phyloP scores from a whole-genome alignment of 1,140 invertebrate genomes.

The Drosophila nasuta region DNA sequence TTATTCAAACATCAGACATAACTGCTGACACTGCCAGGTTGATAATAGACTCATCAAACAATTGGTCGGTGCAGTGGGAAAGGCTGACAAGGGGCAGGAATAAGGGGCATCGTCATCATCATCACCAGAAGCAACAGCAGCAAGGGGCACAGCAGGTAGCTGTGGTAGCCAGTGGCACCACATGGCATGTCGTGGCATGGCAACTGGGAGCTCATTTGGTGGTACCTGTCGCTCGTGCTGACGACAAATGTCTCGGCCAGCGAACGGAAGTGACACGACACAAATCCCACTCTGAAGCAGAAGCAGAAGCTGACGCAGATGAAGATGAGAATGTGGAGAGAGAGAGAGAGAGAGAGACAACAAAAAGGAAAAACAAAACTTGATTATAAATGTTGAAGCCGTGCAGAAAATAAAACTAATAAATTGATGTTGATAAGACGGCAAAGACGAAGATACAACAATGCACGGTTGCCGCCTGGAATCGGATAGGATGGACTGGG shows the following conservation, averaged over 20 bases:
- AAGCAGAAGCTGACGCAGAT: slow-evolving; percentile 21
- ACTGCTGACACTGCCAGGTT: slow-evolving; percentile 64
- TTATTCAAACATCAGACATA: slow-evolving; percentile 71
- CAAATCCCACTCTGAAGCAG: slow-evolving; percentile 47
- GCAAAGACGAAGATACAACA: not conserved
- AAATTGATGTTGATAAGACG: slow-evolving; percentile 70
- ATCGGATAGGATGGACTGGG: not conserved
- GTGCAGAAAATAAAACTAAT: slow-evolving; percentile 78
- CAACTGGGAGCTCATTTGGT: slow-evolving; percentile 16
- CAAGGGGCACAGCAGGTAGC: slow-evolving; percentile 41
- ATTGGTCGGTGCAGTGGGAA: not conserved
- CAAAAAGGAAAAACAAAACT: slow-evolving; percentile 39
- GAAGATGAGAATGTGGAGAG: not conserved
- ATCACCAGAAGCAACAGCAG: slow-evolving; percentile 5
- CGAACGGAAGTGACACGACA: slow-evolving; percentile 72
- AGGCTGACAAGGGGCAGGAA: slow-evolving; percentile 15
- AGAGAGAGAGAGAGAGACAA: not conserved
- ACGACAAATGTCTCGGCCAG: slow-evolving; percentile 70
- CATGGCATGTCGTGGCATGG: not conserved
- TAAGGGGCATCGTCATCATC: slow-evolving; percentile 21
- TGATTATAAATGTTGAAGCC: slow-evolving; percentile 70
- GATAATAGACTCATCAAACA: slow-evolving; percentile 78
- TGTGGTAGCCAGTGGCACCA: slow-evolving; percentile 15
- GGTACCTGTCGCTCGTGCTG: slow-evolving; percentile 73
- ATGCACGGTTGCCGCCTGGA: not conserved